Evolutionary conservation across 1,140 invertebrate genomes (phyloP).

Genomic region (Probaryconus sp.): DNA sequence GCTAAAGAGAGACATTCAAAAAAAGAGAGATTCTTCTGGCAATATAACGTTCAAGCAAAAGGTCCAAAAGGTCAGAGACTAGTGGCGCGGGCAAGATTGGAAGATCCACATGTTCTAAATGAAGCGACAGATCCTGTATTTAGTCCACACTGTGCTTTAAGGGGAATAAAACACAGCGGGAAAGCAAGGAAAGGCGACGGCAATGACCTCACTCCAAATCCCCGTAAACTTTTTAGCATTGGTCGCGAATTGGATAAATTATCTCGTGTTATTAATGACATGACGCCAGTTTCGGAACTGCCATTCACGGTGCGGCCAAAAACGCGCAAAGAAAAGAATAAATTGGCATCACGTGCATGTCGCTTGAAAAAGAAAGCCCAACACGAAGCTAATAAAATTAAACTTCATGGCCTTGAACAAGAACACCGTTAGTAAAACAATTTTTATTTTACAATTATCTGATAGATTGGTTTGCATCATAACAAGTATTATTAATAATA

Average conservation of each 20-base stretch:
- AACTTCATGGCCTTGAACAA: conserved; percentile 93
- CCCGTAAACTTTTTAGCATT: conserved; percentile 92
- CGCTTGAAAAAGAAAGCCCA: conserved; percentile 96
- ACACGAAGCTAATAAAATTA: conserved; percentile 96
- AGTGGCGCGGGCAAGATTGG: conserved; percentile 87
- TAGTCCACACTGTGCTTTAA: conserved; percentile 90
- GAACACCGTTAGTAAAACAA: conserved; percentile 88
- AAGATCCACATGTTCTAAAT: conserved; percentile 95
- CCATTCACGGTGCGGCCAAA: conserved; percentile 93
- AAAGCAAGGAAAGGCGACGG: conserved; percentile 98
- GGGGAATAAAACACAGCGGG: conserved; percentile 95
- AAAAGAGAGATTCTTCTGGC: conserved; percentile 96
- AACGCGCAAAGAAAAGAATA: conserved; percentile 98
- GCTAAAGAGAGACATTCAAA: conserved; percentile 78
- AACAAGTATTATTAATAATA: background rate
- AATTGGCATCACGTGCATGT: conserved; percentile 96
- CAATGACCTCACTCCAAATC: conserved; percentile 97
- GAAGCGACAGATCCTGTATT: conserved; percentile 95
- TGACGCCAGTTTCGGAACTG: conserved; percentile 95
- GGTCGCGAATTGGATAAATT: conserved; percentile 95
- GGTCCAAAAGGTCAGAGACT: conserved; percentile 95
- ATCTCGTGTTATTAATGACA: conserved; percentile 94
- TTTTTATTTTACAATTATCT: too few species aligned
- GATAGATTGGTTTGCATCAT: too few species aligned
- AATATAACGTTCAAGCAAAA: conserved; percentile 99